Conservation (phyloP, 2,113 vertebrate species). For the Corythaixoides concolor region DNA sequence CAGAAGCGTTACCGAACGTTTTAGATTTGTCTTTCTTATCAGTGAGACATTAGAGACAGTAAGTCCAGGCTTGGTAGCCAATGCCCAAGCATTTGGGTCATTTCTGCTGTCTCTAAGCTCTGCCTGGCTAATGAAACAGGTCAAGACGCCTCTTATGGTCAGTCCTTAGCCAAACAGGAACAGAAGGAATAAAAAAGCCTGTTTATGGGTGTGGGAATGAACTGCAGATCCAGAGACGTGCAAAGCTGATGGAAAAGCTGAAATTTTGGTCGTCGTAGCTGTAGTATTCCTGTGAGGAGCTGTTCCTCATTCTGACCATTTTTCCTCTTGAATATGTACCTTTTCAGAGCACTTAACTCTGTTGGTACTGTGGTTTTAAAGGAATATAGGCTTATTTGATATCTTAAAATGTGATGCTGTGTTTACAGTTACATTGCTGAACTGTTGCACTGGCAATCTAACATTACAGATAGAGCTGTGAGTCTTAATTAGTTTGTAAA, state of each 20-base stretch:
- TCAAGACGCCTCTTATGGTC: not conserved
- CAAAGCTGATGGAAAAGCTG: not conserved
- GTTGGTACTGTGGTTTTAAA: not conserved
- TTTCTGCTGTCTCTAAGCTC: not conserved
- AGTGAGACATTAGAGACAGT: not conserved
- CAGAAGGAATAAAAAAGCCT: not conserved
- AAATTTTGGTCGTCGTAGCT: not conserved
- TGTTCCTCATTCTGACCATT: not conserved
- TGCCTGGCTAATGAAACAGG: not conserved
- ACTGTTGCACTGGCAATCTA: not conserved
- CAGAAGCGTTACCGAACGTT: not conserved
- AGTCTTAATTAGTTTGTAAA: not conserved
- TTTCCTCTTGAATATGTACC: not conserved
- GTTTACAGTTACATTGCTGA: not conserved
- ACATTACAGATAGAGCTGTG: not conserved
- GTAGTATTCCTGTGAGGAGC: not conserved
- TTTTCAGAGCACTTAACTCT: not conserved
- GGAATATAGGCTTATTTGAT: not conserved
- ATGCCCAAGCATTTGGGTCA: not conserved
- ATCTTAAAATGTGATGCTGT: not conserved
- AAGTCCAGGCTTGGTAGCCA: not conserved
- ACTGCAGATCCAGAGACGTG: not conserved
- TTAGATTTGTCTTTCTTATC: not conserved
- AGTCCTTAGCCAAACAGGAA: not conserved
- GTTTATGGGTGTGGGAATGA: not conserved